Percentiles rank a stretch among this genome's conserved stretches.
Conservation (phyloP, 1,140 invertebrate species). For the Drosophila paulistorum region DNA sequence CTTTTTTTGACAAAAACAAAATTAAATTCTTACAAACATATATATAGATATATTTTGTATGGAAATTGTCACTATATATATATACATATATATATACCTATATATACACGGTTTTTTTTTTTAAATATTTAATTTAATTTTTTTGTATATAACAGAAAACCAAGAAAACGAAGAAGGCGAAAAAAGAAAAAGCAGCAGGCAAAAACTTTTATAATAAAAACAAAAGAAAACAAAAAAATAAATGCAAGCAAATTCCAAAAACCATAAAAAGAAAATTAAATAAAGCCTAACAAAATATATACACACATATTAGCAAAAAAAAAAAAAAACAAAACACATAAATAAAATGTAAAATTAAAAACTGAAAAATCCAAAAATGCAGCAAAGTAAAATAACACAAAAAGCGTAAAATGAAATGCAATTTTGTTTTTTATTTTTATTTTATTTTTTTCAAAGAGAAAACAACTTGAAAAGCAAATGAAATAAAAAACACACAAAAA, state of each 20-base stretch:
- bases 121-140: constrained; percentile 29
- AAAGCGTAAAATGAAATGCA: not conserved
- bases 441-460: not conserved
- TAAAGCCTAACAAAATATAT: constrained; percentile 4
- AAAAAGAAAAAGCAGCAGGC: constrained; percentile 26
- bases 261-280: constrained; percentile 27
- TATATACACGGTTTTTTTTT: too few species aligned
- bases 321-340: constrained; percentile 6
- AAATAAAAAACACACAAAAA: constrained; percentile 45
- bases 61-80: constrained; percentile 37
- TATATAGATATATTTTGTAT: constrained; percentile 42
- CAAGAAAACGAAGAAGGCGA: constrained; percentile 19
- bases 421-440: not conserved
- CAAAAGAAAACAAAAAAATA: constrained; percentile 31
- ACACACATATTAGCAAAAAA: constrained; percentile 17
- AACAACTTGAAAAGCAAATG: constrained; percentile 12
- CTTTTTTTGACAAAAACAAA: constrained; percentile 24
- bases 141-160: constrained; percentile 27
- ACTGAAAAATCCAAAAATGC: not conserved
- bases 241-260: constrained; percentile 66
- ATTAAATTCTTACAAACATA: constrained; percentile 69
- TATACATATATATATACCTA: too few species aligned
- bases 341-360: not conserved
- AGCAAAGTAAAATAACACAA: not conserved
- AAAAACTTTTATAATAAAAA: constrained; percentile 44